Conservation (phyloP, 2,888 invertebrate genomes). For the Mimachlamys varia region DNA sequence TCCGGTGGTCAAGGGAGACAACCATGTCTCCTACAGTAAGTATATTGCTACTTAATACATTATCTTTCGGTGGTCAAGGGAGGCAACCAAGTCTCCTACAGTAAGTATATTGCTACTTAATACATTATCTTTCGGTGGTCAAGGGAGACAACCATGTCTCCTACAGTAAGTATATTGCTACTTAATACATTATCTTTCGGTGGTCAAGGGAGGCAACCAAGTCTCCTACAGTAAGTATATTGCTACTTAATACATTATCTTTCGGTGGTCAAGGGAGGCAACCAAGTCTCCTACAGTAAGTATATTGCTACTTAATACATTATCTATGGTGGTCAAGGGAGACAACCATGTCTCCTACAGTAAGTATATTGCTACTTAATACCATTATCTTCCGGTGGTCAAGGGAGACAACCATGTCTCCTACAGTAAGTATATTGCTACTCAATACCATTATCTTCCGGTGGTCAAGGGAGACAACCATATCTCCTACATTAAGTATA, state of each 20-base stretch:
- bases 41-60: slow-evolving; percentile 75
- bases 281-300: slow-evolving; percentile 67
- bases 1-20: slow-evolving; percentile 76
- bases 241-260: slow-evolving; percentile 79
- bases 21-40: slow-evolving; percentile 67
- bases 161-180: slow-evolving; percentile 70
- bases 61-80: slow-evolving; percentile 79
- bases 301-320: slow-evolving; percentile 75
- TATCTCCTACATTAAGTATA: too few relatives aligned
- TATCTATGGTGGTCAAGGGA: slow-evolving; percentile 79
- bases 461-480: too few relatives aligned
- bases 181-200: slow-evolving; percentile 78
- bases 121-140: slow-evolving; percentile 79
- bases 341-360: slow-evolving; percentile 61
- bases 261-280: slow-evolving; percentile 76
- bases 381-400: slow-evolving; percentile 79
- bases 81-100: slow-evolving; percentile 58
- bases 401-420: slow-evolving; percentile 68
- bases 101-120: slow-evolving; percentile 74
- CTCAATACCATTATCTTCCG: slow-evolving; percentile 41
- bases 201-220: slow-evolving; percentile 73
- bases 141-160: slow-evolving; percentile 68
- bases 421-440: slow-evolving; percentile 66
- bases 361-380: slow-evolving; percentile 72
- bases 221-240: slow-evolving; percentile 66